Evolutionary conservation across 1,140 invertebrate genomes (phyloP), one percentile per base, ranked within the genome.

Genomic region (Sitophilus oryzae): DNA sequence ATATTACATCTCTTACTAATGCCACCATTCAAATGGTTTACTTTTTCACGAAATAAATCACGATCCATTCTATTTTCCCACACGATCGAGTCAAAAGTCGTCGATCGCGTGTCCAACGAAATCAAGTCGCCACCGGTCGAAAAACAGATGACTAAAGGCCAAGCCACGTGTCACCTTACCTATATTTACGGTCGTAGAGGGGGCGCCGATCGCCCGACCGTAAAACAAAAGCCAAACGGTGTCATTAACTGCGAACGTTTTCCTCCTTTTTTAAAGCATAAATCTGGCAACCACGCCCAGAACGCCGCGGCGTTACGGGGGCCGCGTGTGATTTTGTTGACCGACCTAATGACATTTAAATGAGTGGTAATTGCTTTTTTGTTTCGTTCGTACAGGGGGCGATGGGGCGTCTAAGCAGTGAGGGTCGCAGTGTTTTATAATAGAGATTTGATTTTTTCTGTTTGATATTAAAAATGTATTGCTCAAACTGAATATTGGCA

Each of bases 181-280:
- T 50, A 18, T 45, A 49, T 25, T 18, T 43, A 22, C 11, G 6
- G 25, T 52, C 16, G 1, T 1, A 21, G 15, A 18, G 50, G 25
- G 48, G 18, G 10, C 14, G 11, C n/a, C 10, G 42, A 15, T 20
- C 43, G 52, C 3, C 44, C 52, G 52, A 45, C 52, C 52, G 52
- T 54, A 43, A 54, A 54, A 54, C 52, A 54, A 54, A 54, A 46
- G 52, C 52, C 43, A 54, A 54, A 54, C 52, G 52, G 52, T 46
- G 22, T 54, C 52, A 54, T 54, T 54, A 54, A 30, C 43, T 43
- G 19, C 43, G 43, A 20, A 11, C 43, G 43, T 47, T 54, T 54
- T 54, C 52, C 35, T 38, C 22, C 22, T 38, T 52, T 46, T 47
- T 54, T 54, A 16, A 22, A 38, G 30, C 34, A 47, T 46, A 54